Base-by-base conservation (phyloP, 2,888 invertebrate species). In the Drosophila nigritarsus region DNA sequence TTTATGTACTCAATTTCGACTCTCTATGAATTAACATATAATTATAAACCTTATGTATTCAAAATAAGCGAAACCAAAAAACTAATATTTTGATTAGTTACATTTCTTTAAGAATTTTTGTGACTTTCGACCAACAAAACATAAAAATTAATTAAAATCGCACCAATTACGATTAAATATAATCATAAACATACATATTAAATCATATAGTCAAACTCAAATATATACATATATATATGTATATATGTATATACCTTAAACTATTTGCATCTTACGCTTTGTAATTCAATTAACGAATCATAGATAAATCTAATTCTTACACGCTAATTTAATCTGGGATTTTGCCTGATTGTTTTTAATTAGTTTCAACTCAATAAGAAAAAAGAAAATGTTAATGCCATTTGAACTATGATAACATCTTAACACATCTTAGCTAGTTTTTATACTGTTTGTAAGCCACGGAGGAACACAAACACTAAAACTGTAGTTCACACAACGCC, bases 361-460 rank as follows among this genome's bases (percentile, higher is more conserved):
- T 50, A 53, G 62, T 62, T 64, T 40, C 34, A 67, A 58, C 56
- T 72, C 48, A 51, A 24, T 24, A 24, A 1, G 24, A 24, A 24
- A 24, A 51, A 69, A 32, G 11, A 20, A 20, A 72, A 62, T 62
- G 24, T 29, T 24, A 34, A 61, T 50, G 48, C 40, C 30, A 51
- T 40, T 55, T 67, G 27, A 48, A 60, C 60, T 61, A 54, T 51
- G 59, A 68, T 29, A 15, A 40, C 38, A 56, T 45, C 45, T 45
- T 4, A 15, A 45, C n/a, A 34, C 51, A 69, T 58, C 50, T 64
- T 79, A 81, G 78, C 65, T 78, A 85, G 80, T 72, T 78, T 80
- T 85, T 85, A 58, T 76, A 82, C 72, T 68, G 58, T 84, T 80
- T 74, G 73, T 82, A 76, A 66, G 73, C 71, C 66, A 70, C 48